Conservation (phyloP, 2,888 invertebrate species). For the Falcaria lacertinaria region DNA sequence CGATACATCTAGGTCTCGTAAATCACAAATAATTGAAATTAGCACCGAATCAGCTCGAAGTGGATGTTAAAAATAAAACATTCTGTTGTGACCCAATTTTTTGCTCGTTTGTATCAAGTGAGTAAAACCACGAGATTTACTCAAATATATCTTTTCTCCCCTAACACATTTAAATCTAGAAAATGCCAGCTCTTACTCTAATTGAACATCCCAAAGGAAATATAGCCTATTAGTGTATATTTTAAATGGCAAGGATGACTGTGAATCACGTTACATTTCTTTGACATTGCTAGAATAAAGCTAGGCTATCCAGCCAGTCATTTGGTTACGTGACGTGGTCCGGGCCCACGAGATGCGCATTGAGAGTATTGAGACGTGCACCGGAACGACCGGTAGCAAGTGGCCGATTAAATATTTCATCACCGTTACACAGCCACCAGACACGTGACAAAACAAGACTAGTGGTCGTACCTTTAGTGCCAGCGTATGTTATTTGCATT, state of each 20-base stretch:
- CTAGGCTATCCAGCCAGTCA: too few species aligned
- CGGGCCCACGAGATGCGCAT: not conserved
- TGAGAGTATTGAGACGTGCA: slow-evolving; percentile 22
- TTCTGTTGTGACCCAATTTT: slow-evolving; percentile 1
- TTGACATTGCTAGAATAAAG: too few species aligned
- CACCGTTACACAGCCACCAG: slow-evolving; percentile 50
- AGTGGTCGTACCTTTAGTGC: slow-evolving; percentile 7
- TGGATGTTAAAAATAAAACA: not conserved
- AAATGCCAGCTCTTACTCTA: too few species aligned
- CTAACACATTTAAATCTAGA: not conserved
- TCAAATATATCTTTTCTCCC: not conserved
- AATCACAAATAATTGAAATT: not conserved
- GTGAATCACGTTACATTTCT: slow-evolving; percentile 6
- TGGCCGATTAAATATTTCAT: slow-evolving; percentile 55
- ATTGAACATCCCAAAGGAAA: not conserved
- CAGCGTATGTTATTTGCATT: too few species aligned
- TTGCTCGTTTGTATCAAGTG: not conserved
- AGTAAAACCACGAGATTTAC: not conserved
- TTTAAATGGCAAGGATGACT: slow-evolving; percentile 1
- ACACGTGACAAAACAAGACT: slow-evolving; percentile 26
- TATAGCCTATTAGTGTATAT: not conserved
- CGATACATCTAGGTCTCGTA: not conserved
- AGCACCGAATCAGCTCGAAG: too few species aligned
- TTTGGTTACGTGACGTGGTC: slow-evolving; percentile 14
- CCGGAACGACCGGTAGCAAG: slow-evolving; percentile 17